Evolutionary conservation across 2,888 invertebrate species (phyloP).

Genomic region (Polylopha cassiicola): DNA sequence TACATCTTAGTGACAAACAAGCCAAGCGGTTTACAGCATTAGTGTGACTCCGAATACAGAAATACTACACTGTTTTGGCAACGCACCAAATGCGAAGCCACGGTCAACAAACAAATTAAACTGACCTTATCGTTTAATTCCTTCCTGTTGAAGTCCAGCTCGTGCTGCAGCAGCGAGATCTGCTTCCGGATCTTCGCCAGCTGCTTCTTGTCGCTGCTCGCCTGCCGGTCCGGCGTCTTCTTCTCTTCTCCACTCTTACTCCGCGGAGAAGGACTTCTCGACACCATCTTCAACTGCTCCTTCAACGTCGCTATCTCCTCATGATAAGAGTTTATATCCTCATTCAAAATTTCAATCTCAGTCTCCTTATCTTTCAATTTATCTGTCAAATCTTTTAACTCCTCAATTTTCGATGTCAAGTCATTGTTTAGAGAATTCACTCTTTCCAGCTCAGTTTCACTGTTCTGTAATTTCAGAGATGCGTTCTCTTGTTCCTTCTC

Average conservation of each 20-base stretch:
- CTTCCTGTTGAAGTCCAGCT: slow-evolving; percentile 67
- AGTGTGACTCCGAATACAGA: too few species aligned
- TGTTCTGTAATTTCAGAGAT: slow-evolving; percentile 57
- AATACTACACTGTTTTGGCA: slow-evolving; percentile 13
- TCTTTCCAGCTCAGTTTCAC: slow-evolving; percentile 56
- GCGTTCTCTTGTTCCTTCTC: slow-evolving; percentile 70
- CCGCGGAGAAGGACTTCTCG: slow-evolving; percentile 77
- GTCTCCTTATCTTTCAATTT: slow-evolving; percentile 71
- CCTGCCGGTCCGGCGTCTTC: slow-evolving; percentile 63
- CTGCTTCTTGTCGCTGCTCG: slow-evolving; percentile 77
- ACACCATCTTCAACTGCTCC: slow-evolving; percentile 65
- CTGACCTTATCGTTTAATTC: slow-evolving; percentile 69
- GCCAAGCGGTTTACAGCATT: too few species aligned
- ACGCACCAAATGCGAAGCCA: slow-evolving; percentile 6
- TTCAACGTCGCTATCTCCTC: slow-evolving; percentile 69
- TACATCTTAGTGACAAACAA: too few species aligned
- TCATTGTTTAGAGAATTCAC: slow-evolving; percentile 59
- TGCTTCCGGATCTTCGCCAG: slow-evolving; percentile 71
- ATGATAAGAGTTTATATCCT: slow-evolving; percentile 70
- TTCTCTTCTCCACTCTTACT: slow-evolving; percentile 74
- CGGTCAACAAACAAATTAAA: neutral
- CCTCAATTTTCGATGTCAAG: slow-evolving; percentile 57
- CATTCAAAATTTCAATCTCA: slow-evolving; percentile 74
- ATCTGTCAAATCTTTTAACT: slow-evolving; percentile 59
- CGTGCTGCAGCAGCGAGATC: slow-evolving; percentile 62